Evolutionary conservation across 2,113 vertebrate species (phyloP), one percentile per base, ranked within the genome.

Genomic region (Gopherus flavomarginatus): DNA sequence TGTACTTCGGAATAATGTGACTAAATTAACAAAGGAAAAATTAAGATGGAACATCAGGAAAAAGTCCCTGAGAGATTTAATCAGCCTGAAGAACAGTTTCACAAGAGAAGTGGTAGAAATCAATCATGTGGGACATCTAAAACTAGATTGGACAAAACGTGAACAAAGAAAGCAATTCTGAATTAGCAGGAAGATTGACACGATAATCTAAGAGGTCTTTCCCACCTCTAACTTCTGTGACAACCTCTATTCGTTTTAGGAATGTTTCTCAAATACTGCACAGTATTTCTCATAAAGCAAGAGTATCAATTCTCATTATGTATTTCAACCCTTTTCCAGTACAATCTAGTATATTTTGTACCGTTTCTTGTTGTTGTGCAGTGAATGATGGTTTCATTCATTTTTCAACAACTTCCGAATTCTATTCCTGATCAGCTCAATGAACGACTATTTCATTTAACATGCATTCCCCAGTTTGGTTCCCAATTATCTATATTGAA

Each of bases 381-480:
- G 38, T 52, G 38, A 72, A 47, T 7, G 84, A 85, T 91, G 95
- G 87, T 95, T 93, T 92, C 91, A 94, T 93, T 95, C 95, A 96
- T 52, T 92, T 1, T 1, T 3, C 77, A 5, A 0, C 53, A 83
- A 91, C 72, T 88, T 84, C 93, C n/a, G 1, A 83, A 26, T 87
- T 97, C 77, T 91, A 91, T 59, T 87, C 77, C 90, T 8, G 29
- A 97, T 93, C 88, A 83, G 85, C 38, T 35, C 57, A 50, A 26
- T 85, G 94, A 90, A 90, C 42, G 72, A 83, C 52, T 90, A 16
- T 4, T 97, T n/a, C 59, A 80, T 69, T 94, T 80, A 86, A 52
- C 88, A 95, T 17, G 44, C 0, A 47, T 54, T 96, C 89, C 85
- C 91, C 2, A 52, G 79, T 86, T 88, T 56, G 87, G 0, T 88